A percentile compares a stretch with the other conserved stretches of the same genome.
These are phyloP conservation scores for Morelia viridis DNA, from an alignment of 2,797 vertebrate species.

Conservation along the genomic window DNA sequence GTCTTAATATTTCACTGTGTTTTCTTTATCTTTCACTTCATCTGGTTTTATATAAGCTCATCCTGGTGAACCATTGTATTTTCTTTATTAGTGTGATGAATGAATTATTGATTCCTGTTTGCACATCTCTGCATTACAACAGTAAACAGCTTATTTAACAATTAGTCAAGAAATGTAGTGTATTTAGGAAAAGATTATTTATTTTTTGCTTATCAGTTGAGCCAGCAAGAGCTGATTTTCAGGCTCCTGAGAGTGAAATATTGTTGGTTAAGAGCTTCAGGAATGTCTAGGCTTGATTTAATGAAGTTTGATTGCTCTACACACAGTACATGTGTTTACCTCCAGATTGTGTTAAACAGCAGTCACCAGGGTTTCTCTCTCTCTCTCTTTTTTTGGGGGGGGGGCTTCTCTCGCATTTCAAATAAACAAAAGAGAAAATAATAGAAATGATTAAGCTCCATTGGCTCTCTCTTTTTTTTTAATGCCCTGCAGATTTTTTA, in stretches of 20 bases:
- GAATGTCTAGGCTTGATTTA: slow-evolving; percentile 59
- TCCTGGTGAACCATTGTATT: slow-evolving; percentile 44
- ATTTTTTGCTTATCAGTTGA: slow-evolving; percentile 50
- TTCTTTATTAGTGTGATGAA: slow-evolving; percentile 58
- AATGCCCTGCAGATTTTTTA: background rate
- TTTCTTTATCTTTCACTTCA: slow-evolving; percentile 51
- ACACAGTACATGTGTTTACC: slow-evolving; percentile 46
- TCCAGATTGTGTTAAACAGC: slow-evolving; percentile 41
- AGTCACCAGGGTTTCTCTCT: slow-evolving; percentile 8
- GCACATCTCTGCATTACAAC: slow-evolving; percentile 19
- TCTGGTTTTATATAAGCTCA: slow-evolving; percentile 55
- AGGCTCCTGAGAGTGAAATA: slow-evolving; percentile 58
- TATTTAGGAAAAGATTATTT: slow-evolving; percentile 53
- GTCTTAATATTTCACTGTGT: slow-evolving; percentile 43
- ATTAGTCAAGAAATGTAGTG: slow-evolving; percentile 59
- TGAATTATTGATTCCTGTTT: slow-evolving; percentile 45
- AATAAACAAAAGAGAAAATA: slow-evolving; percentile 33
- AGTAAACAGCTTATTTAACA: slow-evolving; percentile 45
- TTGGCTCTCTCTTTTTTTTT: slow-evolving; percentile 26
- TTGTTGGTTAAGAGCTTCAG: slow-evolving; percentile 29
- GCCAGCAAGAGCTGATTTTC: slow-evolving; percentile 46
- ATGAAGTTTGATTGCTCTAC: slow-evolving; percentile 50
- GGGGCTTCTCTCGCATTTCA: slow-evolving; percentile 26
- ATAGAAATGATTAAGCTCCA: background rate
- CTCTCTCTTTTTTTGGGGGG: too few species aligned